Conservation (phyloP, 2,113 vertebrate species). For the human (Homo sapiens) region GRCh38 chr21:16161501-16162000, state of each 20-base stretch:
- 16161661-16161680: background rate
- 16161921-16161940: too few relatives aligned
- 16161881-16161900: too few relatives aligned
- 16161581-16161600: background rate
- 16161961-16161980: too few relatives aligned
- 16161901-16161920: too few relatives aligned
- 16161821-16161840: too few relatives aligned
- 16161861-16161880: too few relatives aligned
- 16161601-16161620: background rate
- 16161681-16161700: background rate
- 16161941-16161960: too few relatives aligned
- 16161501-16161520: background rate
- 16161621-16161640: background rate
- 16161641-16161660: background rate
- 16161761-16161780: background rate
- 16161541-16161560: background rate
- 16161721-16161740: background rate
- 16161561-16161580: background rate
- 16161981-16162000: too few relatives aligned
- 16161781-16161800: too few relatives aligned
- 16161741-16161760: background rate
- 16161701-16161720: background rate
- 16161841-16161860: too few relatives aligned
- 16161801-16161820: too few relatives aligned
- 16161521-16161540: background rate